phyloP scores from a whole-genome alignment of 2,113 vertebrate species.

The Pelmatolapia mariae region DNA sequence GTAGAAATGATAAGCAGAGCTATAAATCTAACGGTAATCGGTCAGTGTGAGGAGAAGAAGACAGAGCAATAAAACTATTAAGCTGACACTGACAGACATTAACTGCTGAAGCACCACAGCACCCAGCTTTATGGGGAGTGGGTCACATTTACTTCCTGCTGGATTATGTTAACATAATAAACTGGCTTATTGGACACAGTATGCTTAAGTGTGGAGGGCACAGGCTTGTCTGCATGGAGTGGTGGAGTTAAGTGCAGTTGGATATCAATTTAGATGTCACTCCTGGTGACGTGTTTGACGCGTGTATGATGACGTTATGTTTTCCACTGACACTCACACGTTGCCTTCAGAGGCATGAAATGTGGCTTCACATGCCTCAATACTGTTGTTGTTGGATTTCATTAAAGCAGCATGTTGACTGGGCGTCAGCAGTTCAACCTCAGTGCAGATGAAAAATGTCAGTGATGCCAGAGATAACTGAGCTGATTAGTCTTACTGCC shows the following conservation, averaged over 20 bases:
- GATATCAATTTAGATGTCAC: conserved; percentile 17
- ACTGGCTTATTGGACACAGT: not conserved
- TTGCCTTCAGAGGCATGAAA: not conserved
- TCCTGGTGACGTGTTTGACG: not conserved
- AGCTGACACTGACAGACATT: not conserved
- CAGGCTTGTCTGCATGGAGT: not conserved
- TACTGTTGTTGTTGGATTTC: not conserved
- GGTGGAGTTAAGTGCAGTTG: not conserved
- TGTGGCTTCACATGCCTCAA: not conserved
- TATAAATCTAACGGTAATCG: not conserved
- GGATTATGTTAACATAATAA: conserved; percentile 18
- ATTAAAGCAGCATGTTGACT: not conserved
- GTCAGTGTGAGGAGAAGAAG: not conserved
- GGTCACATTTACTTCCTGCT: not conserved
- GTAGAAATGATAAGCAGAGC: not conserved
- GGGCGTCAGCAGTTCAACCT: not conserved
- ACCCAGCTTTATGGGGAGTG: conserved; percentile 22
- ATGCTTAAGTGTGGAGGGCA: not conserved
- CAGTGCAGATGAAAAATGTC: not conserved
- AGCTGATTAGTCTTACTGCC: not conserved
- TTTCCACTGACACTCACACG: conserved; percentile 2
- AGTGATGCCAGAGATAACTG: not conserved
- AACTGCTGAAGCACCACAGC: not conserved
- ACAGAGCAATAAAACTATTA: conserved; percentile 3
- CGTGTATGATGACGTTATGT: not conserved